Conservation (phyloP, 2,113 vertebrate species). For the Eulemur rufifrons region DNA sequence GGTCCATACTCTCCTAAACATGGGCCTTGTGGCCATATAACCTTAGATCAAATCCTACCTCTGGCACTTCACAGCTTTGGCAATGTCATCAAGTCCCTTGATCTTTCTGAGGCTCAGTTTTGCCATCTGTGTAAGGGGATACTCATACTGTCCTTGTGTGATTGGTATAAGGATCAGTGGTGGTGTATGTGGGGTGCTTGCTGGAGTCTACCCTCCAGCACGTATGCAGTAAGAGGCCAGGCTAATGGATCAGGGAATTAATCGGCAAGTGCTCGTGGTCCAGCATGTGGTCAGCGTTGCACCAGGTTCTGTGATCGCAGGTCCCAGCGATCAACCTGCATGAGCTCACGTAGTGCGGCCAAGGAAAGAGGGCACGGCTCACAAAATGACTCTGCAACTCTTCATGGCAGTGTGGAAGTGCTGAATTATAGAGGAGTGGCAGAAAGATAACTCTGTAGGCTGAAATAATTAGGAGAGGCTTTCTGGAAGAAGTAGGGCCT, state of each 20-base stretch:
- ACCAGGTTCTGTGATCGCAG: neutral
- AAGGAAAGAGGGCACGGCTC: neutral
- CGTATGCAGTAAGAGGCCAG: neutral
- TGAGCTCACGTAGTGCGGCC: neutral
- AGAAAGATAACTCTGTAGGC: neutral
- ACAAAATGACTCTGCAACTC: neutral
- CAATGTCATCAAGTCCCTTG: neutral
- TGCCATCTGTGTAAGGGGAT: neutral
- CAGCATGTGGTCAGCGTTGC: neutral
- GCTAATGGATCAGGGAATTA: neutral
- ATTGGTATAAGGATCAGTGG: neutral
- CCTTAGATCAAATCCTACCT: neutral
- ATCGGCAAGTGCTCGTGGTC: neutral
- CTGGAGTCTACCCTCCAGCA: neutral
- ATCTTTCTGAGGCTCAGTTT: neutral
- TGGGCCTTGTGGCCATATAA: neutral
- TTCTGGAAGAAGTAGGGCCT: neutral
- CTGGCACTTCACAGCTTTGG: neutral
- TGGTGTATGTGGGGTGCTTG: rapidly evolving
- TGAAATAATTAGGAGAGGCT: neutral
- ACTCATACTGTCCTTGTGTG: neutral
- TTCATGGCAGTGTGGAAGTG: rapidly evolving
- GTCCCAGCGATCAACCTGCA: neutral
- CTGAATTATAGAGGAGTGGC: neutral
- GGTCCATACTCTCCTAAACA: neutral